Percentiles rank a stretch among this genome's conserved stretches.
Conservation (phyloP, 1,140 invertebrate genomes). For the Dinoponera quadriceps region DNA sequence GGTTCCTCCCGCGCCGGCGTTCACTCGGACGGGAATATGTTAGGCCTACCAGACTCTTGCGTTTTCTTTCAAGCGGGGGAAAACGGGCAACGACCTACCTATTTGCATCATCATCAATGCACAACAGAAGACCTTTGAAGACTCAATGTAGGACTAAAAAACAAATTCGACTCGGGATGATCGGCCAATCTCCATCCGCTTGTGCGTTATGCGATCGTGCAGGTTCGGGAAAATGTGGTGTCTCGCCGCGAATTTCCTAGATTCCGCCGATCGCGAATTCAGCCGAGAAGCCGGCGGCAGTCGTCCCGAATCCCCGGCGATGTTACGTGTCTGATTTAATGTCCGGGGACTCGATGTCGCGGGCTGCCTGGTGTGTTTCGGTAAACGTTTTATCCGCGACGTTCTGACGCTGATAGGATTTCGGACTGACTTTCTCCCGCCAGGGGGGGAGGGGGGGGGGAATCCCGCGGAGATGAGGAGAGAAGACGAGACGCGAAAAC, state of each 20-base stretch:
- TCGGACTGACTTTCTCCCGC: conserved; percentile 38
- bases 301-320: conserved; percentile 48
- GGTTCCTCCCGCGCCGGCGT: background rate
- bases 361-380: conserved; percentile 50
- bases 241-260: conserved; percentile 1
- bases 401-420: conserved; percentile 56
- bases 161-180: no score
- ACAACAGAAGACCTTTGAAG: no score
- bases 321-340: conserved; percentile 62
- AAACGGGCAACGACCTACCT: no score
- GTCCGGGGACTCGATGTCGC: conserved; percentile 57
- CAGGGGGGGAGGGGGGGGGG: conserved; percentile 4
- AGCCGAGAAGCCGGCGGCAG: background rate
- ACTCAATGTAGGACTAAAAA: no score
- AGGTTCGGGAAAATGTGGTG: conserved; percentile 9
- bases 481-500: conserved; percentile 20
- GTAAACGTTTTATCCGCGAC: conserved; percentile 55
- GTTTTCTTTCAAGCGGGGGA: no score
- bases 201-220: no score
- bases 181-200: no score
- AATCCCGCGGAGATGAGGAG: conserved; percentile 11
- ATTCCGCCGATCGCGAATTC: conserved; percentile 37
- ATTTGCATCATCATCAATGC: no score
- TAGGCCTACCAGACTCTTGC: no score
- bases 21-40: background rate